phyloP scores from a whole-genome alignment of 2,113 vertebrate genomes.

The Thryonomys swinderianus region DNA sequence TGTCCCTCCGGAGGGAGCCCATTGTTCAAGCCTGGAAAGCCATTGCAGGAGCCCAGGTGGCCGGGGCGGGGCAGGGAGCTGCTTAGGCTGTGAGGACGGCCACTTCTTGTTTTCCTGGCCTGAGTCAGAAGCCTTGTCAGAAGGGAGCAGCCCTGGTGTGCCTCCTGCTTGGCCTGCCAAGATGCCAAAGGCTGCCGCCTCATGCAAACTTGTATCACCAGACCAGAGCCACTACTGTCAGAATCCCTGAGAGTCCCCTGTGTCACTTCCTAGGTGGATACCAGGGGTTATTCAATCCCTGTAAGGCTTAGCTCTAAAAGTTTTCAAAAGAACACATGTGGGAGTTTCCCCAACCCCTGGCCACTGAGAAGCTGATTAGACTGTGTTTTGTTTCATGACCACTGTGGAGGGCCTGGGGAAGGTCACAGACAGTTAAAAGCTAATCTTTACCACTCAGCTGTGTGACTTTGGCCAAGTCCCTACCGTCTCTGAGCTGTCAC shows the following conservation, averaged over 20 bases:
- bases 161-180: background rate
- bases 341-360: background rate
- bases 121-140: background rate
- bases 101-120: background rate
- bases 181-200: background rate
- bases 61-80: background rate
- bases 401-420: background rate
- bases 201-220: background rate
- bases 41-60: background rate
- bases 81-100: background rate
- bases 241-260: background rate
- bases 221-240: background rate
- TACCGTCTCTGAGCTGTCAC: background rate
- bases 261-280: background rate
- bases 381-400: background rate
- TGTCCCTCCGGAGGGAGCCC: background rate
- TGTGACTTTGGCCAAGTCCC: background rate
- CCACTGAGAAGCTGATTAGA: background rate
- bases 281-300: background rate
- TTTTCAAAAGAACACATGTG: background rate
- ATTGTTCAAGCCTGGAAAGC: background rate
- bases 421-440: background rate
- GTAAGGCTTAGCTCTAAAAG: background rate
- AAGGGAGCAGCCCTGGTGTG: background rate
- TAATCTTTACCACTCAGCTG: background rate